Base-by-base conservation (phyloP, 2,797 vertebrate species). In the Cyclopterus lumpus region DNA sequence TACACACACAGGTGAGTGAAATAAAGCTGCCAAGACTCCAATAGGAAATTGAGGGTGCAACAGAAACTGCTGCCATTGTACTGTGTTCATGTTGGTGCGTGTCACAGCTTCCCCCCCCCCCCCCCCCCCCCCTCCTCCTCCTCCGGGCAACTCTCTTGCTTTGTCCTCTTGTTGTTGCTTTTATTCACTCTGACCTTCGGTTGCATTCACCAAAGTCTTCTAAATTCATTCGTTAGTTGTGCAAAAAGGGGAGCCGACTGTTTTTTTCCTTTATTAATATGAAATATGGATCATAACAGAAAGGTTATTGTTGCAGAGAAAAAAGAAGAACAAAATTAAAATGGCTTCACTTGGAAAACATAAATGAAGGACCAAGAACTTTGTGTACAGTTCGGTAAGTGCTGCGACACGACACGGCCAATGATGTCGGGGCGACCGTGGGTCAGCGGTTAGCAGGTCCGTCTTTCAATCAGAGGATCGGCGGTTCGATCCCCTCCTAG, bases 11-110 rank as follows among this genome's bases (percentile, higher is more conserved):
- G 40, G 34, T 22, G 61, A 68, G 67, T 73, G 73, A 88, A 81
- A 81, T 81, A 79, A 60, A 67, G 71, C 61, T 26, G 38, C 49
- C 73, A 44, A 77, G 80, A 75, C 73, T 84, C 48, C 15, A 63
- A 78, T 54, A 77, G 77, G 71, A 30, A 18, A 80, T 82, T 75
- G 72, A 82, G 82, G 63, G 64, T 74, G 63, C 75, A 74, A 67
- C 75, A 71, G 34, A 70, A 64, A 57, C 12, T 83, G 65, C 83
- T 80, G 75, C 83, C 84, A 34, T 4, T 36, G 32, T 73, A 24
- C 18, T 34, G 24, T 66, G 34, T 62, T 59, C 57, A 55, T 71
- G 38, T 55, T 49, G 53, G 68, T 53, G 63, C 34, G 34, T 74
- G 62, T 64, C 34, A 3, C 5, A 20, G 49, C 67, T 74, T 28